Base-by-base conservation (phyloP, 2,888 invertebrate genomes). In the Dasypolia templi region DNA sequence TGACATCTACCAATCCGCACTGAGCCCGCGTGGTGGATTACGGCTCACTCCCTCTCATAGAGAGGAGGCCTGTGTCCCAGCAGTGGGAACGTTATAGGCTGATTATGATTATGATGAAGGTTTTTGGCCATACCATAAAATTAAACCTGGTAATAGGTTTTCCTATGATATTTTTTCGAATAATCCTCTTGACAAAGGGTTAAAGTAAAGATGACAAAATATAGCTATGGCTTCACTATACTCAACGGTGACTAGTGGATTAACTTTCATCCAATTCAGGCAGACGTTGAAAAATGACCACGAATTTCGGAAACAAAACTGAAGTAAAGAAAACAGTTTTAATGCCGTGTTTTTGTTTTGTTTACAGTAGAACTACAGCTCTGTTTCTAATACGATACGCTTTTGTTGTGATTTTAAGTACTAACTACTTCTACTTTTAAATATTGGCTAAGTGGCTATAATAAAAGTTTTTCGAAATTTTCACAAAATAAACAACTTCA, bases 191-290 rank as follows among this genome's bases (percentile, higher is more conserved):
- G 29, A 29, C 4, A 46, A 29, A 14, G 3, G 6, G 3, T 6
- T 9, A 14, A 46, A 32, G 22, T 0, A 12, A 46, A 42, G 5
- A 32, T 22, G 6, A 12, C 17, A 46, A 53, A 44, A 70, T 0
- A 22, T 32, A 5, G 2, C 35, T 53, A 29, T 32, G 5, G 14
- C 19, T 58, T 35, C 9, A 17, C 12, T 19, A 49, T 9, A 42
- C 19, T 63, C 63, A 68, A 72, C 46, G 63, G 32, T 56, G 32
- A 17, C 42, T 42, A 62, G 73, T 74, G 67, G 58, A 67, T 83
- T 79, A 70, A 79, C 83, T 67, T 69, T 55, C n/a, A 67, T 72
- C 75, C 83, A 77, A 74, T 64, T 51, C 79, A 79, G 83, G 44
- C 71, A 71, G 63, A 56, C 42, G 64, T 56, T 74, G 75, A 79